Evolutionary conservation across 2,113 vertebrate genomes (phyloP).

Genomic region (Opisthocomus hoazin): DNA sequence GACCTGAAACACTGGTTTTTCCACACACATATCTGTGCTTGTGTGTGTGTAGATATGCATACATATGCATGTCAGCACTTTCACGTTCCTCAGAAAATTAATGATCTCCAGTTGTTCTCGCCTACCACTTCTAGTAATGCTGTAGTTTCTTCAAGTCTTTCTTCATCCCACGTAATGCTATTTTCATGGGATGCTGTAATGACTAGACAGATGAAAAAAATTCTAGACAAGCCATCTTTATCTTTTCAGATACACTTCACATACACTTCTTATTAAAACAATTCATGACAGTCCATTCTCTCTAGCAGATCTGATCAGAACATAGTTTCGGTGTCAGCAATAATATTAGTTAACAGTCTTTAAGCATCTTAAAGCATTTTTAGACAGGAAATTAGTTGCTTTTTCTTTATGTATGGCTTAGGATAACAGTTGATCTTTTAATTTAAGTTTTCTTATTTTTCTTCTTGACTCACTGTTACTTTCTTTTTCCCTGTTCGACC

Average conservation of each 20-base stretch:
- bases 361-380: neutral
- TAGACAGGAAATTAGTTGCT: neutral
- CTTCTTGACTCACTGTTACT: neutral
- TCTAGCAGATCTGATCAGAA: neutral
- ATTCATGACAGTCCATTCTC: neutral
- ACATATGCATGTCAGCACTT: neutral
- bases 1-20: neutral
- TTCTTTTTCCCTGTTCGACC: neutral
- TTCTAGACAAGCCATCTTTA: conserved; percentile 25
- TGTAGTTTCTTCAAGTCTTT: neutral
- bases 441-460: neutral
- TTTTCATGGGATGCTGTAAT: conserved; percentile 25
- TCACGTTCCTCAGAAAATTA: neutral
- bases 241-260: conserved; percentile 8
- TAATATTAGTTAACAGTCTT: neutral
- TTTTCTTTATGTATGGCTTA: neutral
- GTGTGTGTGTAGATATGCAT: neutral
- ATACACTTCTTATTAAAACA: neutral
- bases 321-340: neutral
- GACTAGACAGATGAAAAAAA: conserved; percentile 29
- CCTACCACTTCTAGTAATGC: conserved; percentile 20
- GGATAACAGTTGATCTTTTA: neutral
- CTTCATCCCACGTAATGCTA: neutral
- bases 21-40: neutral
- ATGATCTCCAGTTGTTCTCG: neutral